Base-by-base conservation (phyloP, 2,797 vertebrate species). In the Coilia nasus region DNA sequence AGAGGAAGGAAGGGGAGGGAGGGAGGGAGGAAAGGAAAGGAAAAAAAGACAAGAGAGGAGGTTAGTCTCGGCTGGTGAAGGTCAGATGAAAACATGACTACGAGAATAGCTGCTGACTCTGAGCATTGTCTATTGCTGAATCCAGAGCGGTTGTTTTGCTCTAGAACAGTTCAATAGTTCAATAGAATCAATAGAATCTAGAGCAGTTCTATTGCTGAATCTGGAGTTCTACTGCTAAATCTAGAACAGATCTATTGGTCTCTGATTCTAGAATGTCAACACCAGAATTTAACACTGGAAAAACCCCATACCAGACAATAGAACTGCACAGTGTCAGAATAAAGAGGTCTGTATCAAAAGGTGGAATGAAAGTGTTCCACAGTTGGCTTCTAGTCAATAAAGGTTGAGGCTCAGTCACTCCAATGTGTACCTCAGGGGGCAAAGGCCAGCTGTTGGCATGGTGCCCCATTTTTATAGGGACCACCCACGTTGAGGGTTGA, bases 41-140 rank as follows among this genome's bases (percentile, higher is more conserved):
- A 93, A 95, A 96, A 95, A 95, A 94, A 96, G 96, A 95, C 96
- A 96, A 97, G 95, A 97, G 95, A 97, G 96, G 96, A 97, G 96
- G 96, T 97, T 97, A 97, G 97, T 97, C 96, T 95, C 96, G 96
- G 96, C 96, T 96, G 95, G 96, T 97, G 97, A 96, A 95, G 92
- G 96, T 96, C 97, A 96, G 97, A 97, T 97, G 97, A 97, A 95
- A 96, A 95, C 96, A 97, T 97, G 96, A 97, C 96, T 92, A 96
- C 95, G 94, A 87, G 81, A 46, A 82, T 85, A 35, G 14, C 14
- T 6, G 14, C 67, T 19, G 67, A 75, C 31, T 35, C 67, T 59
- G 57, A 59, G 31, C 14, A 17, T 35, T 5, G 25, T 28, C 64
- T 17, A 28, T 31, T 19, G 17, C 57, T 59, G 17, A 25, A 75